Percentiles rank a stretch among this genome's conserved stretches.
phyloP scores from a whole-genome alignment of 2,797 vertebrate species.

The Hozukius guyotensis region DNA sequence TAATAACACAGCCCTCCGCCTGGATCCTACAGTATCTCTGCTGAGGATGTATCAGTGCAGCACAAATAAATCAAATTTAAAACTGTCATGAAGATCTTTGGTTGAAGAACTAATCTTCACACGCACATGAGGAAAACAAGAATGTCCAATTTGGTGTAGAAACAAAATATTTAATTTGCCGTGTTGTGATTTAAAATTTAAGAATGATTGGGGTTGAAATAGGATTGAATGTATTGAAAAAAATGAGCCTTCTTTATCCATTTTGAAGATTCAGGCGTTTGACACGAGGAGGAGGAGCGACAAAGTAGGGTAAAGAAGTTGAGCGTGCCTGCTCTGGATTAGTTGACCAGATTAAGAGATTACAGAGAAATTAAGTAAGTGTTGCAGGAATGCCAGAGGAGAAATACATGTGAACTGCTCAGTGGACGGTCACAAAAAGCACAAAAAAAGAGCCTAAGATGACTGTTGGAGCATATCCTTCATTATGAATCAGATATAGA shows the following conservation, averaged over 20 bases:
- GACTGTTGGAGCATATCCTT: not conserved
- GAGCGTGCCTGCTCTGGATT: constrained; percentile 79
- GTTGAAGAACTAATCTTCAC: constrained; percentile 63
- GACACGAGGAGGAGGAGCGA: constrained; percentile 58
- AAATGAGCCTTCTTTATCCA: not conserved
- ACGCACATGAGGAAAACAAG: constrained; percentile 33
- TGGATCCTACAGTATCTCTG: constrained; percentile 41
- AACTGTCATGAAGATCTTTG: constrained; percentile 70
- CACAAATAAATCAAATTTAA: constrained; percentile 21
- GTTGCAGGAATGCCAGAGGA: constrained; percentile 63
- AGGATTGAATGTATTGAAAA: not conserved
- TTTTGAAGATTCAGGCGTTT: constrained; percentile 20
- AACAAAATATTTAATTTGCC: constrained; percentile 16
- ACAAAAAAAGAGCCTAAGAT: not conserved
- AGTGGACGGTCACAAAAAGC: constrained; percentile 28
- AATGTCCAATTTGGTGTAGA: constrained; percentile 21
- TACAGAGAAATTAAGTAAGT: constrained; percentile 80
- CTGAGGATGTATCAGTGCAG: constrained; percentile 34
- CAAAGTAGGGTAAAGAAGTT: constrained; percentile 73
- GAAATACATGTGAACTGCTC: constrained; percentile 48
- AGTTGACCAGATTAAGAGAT: constrained; percentile 84
- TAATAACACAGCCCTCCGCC: constrained; percentile 32
- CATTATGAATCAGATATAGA: constrained; percentile 21
- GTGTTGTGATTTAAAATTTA: constrained; percentile 12
- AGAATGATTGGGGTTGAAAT: not conserved